phyloP scores from a whole-genome alignment of 2,113 vertebrate genomes.

The Phocoena sinus region DNA sequence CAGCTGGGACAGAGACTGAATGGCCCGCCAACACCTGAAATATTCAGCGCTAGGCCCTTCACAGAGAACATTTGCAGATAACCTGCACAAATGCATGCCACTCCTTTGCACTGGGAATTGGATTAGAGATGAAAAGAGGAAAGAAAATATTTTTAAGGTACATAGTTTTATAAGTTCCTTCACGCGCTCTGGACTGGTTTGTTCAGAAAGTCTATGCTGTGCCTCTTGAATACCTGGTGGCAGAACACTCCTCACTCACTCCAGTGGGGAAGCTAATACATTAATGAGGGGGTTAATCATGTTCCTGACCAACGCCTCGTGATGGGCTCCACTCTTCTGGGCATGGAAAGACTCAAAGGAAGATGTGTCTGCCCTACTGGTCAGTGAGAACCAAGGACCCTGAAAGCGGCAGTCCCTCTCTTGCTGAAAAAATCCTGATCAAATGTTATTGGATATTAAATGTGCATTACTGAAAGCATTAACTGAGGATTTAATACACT shows the following conservation, averaged over 20 bases:
- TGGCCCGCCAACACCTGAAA: not conserved
- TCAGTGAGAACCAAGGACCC: not conserved
- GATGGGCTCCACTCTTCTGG: not conserved
- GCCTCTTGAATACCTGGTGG: not conserved
- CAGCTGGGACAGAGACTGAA: not conserved
- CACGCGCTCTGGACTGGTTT: not conserved
- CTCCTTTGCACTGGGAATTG: not conserved
- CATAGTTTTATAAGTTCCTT: not conserved
- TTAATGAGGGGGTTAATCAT: not conserved
- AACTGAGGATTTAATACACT: conserved; percentile 64
- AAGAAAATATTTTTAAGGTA: not conserved
- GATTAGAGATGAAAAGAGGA: not conserved
- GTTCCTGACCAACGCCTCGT: not conserved
- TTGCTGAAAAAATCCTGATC: conserved; percentile 67
- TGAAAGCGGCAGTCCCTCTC: not conserved
- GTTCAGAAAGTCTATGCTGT: not conserved
- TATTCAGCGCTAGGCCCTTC: not conserved
- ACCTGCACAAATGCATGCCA: not conserved
- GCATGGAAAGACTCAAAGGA: not conserved
- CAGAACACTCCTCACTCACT: not conserved
- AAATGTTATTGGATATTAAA: conserved; percentile 71
- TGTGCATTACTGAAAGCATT: conserved; percentile 50
- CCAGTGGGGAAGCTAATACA: not conserved
- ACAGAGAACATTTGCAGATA: not conserved
- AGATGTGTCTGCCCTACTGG: not conserved